These are phyloP conservation scores for Butorides virescens DNA, from an alignment of 2,113 vertebrate genomes.

Conservation along the genomic window DNA sequence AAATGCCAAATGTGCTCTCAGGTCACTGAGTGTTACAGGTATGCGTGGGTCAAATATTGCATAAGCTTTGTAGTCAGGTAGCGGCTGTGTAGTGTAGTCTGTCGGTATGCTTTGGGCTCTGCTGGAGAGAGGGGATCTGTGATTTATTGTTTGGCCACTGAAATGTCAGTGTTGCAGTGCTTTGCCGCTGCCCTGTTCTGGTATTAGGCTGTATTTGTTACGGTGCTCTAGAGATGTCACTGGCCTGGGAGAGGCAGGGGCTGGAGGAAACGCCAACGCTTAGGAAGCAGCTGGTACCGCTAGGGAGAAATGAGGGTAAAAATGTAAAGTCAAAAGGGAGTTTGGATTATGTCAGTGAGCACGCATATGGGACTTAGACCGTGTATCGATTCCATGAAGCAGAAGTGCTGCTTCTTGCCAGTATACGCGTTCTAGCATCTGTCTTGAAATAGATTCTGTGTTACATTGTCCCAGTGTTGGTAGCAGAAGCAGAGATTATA, in stretches of 20 bases:
- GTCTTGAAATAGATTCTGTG: neutral
- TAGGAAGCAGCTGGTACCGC: neutral
- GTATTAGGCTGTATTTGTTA: neutral
- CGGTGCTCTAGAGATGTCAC: neutral
- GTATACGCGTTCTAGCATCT: neutral
- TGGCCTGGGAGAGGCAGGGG: neutral
- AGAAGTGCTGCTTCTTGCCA: neutral
- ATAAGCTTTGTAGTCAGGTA: neutral
- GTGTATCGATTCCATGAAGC: neutral
- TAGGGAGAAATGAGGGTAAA: neutral
- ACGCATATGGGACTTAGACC: neutral
- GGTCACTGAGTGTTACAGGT: neutral
- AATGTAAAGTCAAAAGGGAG: neutral
- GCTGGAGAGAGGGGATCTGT: neutral
- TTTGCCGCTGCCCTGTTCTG: neutral
- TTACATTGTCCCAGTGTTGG: fast-evolving
- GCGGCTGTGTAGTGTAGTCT: neutral
- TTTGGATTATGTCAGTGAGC: neutral
- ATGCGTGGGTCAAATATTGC: neutral
- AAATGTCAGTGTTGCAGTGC: neutral
- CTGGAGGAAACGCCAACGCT: neutral
- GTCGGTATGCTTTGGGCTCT: neutral
- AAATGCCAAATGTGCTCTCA: neutral
- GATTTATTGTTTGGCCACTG: neutral
- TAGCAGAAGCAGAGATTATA: neutral